phyloP scores from a whole-genome alignment of 2,888 invertebrate genomes.

The Pristionchus arcanus region DNA sequence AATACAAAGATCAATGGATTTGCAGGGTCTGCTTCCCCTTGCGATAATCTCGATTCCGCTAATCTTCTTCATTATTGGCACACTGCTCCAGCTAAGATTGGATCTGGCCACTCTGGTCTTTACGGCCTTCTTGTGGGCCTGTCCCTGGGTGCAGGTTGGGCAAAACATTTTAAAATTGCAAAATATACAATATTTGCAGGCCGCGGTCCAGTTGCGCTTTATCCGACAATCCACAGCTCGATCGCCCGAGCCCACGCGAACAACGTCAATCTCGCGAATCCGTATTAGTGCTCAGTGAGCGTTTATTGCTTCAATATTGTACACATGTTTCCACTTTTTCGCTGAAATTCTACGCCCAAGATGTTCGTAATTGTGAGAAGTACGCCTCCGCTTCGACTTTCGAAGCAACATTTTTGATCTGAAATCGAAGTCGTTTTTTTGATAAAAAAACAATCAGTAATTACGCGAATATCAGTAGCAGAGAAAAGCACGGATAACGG shows the following conservation, averaged over 20 bases:
- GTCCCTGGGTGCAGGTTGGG: neutral
- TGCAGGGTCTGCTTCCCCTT: neutral
- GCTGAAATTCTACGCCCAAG: neutral
- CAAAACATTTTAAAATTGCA: neutral
- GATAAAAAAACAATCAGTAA: neutral
- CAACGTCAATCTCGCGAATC: neutral
- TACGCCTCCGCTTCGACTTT: neutral
- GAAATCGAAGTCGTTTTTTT: neutral
- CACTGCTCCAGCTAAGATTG: neutral
- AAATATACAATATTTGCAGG: neutral
- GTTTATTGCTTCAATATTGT: neutral
- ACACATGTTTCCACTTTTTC: neutral
- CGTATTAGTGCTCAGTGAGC: neutral
- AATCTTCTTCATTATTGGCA: constrained; percentile 17
- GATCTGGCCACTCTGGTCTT: neutral
- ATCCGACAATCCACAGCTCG: neutral
- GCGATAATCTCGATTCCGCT: constrained; percentile 2
- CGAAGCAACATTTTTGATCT: neutral
- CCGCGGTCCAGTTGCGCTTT: neutral
- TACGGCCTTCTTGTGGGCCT: neutral
- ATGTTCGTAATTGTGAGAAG: neutral
- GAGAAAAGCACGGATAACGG: neutral
- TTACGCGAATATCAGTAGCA: too few relatives aligned
- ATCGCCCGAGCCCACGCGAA: neutral
- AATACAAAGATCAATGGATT: neutral